These are phyloP conservation scores for Germaria angustata DNA, from an alignment of 2,888 invertebrate genomes.

Conservation along the genomic window DNA sequence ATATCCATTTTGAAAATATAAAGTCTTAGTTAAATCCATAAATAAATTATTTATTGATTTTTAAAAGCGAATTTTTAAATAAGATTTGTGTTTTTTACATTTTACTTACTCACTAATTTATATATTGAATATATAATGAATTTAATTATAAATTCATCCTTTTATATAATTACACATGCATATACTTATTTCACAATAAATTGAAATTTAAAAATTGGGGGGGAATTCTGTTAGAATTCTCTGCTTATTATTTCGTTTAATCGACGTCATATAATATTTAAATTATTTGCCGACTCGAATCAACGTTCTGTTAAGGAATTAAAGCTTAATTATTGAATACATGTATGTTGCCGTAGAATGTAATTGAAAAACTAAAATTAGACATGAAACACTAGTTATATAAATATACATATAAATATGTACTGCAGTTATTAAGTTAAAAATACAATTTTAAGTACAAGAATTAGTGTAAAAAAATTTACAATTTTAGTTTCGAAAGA, in stretches of 20 bases:
- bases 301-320: too few relatives aligned
- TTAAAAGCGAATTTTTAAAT: conserved; percentile 60
- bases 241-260: background rate
- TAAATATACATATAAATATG: too few relatives aligned
- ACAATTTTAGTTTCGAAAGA: background rate
- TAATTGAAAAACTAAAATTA: too few relatives aligned
- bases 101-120: conserved; percentile 26
- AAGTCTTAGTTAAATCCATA: conserved; percentile 51
- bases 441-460: background rate
- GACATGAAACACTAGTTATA: too few relatives aligned
- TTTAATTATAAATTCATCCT: too few relatives aligned
- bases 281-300: background rate
- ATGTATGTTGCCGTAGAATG: too few relatives aligned
- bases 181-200: background rate
- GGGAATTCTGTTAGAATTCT: background rate
- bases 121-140: conserved; percentile 20
- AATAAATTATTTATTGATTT: conserved; percentile 58
- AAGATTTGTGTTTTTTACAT: conserved; percentile 39
- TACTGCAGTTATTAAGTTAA: background rate
- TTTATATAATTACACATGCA: conserved; percentile 24
- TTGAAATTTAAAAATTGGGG: background rate
- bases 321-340: too few relatives aligned
- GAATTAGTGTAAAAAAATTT: background rate
- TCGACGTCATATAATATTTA: background rate
- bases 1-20: too few relatives aligned